A percentile compares a stretch with the other conserved stretches of the same genome.
phyloP scores from a whole-genome alignment of 2,888 invertebrate species.

The Ceratothoa steindachneri region DNA sequence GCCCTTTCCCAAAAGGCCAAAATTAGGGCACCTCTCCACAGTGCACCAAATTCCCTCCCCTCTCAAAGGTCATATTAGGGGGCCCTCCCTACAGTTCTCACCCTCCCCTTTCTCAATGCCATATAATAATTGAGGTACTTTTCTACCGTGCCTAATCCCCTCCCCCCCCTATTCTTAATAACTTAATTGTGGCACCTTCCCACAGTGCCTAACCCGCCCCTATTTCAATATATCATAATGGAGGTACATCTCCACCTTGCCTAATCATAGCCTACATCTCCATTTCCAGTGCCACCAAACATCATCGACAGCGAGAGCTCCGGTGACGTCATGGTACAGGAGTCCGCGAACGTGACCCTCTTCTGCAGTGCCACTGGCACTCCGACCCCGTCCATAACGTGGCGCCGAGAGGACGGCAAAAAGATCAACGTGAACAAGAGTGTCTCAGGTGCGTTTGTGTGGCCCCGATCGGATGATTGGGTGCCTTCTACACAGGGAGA shows the following conservation, averaged over 20 bases:
- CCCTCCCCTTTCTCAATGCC: no score
- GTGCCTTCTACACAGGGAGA: neutral
- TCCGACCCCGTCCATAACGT: constrained; percentile 85
- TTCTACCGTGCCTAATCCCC: no score
- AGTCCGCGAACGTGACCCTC: constrained; percentile 89
- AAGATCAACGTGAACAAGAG: constrained; percentile 77
- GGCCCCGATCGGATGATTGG: neutral
- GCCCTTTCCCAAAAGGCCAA: no score
- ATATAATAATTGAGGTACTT: no score
- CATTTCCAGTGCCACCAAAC: constrained; percentile 92
- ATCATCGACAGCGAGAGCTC: constrained; percentile 87
- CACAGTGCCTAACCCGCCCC: no score
- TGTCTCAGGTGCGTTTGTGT: constrained; percentile 57
- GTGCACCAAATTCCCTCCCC: no score
- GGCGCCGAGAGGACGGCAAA: constrained; percentile 86
- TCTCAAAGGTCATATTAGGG: no score
- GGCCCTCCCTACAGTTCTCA: no score
- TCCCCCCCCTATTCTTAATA: neutral
- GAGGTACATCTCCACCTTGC: no score
- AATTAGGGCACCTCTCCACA: no score
- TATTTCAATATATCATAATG: no score
- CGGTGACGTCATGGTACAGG: constrained; percentile 84
- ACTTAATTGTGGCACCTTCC: neutral
- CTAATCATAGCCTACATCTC: no score
- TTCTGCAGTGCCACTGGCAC: constrained; percentile 62